phyloP scores from a whole-genome alignment of 2,888 invertebrate genomes.

The Coecobrya sp. region DNA sequence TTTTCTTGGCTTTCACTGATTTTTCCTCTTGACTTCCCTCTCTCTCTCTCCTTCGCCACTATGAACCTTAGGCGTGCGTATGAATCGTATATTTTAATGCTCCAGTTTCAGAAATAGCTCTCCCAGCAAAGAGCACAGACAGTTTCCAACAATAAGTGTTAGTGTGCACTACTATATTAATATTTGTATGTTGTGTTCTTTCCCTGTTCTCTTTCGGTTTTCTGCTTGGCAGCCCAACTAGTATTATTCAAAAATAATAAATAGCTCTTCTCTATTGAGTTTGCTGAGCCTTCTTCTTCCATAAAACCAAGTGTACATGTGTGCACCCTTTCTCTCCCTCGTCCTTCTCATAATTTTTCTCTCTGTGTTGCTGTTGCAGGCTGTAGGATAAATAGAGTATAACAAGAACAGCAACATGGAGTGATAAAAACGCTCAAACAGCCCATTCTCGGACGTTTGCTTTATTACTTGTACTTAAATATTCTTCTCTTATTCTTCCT shows the following conservation, averaged over 20 bases:
- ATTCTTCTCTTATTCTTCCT: slow-evolving; percentile 8
- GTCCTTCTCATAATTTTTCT: slow-evolving; percentile 29
- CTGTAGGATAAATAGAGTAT: slow-evolving; percentile 7
- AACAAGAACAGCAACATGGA: slow-evolving; percentile 24
- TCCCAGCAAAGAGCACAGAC: background rate
- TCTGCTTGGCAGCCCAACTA: slow-evolving; percentile 45
- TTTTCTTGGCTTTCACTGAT: slow-evolving; percentile 2
- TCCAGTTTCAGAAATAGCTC: background rate
- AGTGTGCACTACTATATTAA: background rate
- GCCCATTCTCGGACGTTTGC: slow-evolving; percentile 72
- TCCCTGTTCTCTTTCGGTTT: background rate
- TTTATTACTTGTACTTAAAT: slow-evolving; percentile 56
- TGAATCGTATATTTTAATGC: slow-evolving; percentile 33
- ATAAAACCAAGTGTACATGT: background rate
- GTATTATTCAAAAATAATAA: slow-evolving; percentile 78
- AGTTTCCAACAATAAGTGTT: background rate
- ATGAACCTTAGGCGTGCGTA: slow-evolving; percentile 20
- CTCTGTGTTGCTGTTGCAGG: background rate
- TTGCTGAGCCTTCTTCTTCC: slow-evolving; percentile 51
- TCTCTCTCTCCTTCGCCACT: background rate
- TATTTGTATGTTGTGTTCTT: background rate
- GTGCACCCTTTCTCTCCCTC: slow-evolving; percentile 27
- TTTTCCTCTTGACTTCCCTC: background rate
- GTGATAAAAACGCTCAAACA: slow-evolving; percentile 59
- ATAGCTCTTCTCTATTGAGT: slow-evolving; percentile 68